phyloP scores from a whole-genome alignment of 2,797 vertebrate genomes.

The Antennarius maculatus region DNA sequence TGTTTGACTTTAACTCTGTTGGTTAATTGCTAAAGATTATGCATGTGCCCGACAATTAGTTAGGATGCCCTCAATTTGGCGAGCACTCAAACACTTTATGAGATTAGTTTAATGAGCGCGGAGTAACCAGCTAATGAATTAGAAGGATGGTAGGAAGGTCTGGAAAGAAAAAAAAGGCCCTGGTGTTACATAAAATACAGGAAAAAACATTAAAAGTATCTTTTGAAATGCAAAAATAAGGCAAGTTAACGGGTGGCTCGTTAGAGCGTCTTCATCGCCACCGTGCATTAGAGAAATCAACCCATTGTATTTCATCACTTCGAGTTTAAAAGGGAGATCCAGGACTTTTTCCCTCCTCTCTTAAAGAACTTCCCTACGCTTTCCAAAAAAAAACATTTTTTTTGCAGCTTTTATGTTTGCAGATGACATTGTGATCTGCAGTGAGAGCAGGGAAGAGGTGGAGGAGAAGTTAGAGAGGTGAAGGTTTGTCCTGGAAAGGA shows the following conservation, averaged over 20 bases:
- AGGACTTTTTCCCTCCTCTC: too few species aligned
- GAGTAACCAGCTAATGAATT: conserved; percentile 34
- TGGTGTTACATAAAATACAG: background rate
- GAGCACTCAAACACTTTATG: conserved; percentile 19
- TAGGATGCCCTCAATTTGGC: background rate
- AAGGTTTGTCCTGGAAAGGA: too few species aligned
- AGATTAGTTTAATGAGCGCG: conserved; percentile 23
- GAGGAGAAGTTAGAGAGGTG: too few species aligned
- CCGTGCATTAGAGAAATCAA: too few species aligned
- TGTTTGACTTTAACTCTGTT: conserved; percentile 2
- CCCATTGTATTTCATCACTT: too few species aligned
- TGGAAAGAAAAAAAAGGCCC: background rate
- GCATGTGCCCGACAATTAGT: background rate
- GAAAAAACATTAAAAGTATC: background rate
- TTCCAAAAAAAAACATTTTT: too few species aligned
- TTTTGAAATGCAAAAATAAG: background rate
- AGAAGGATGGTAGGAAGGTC: conserved; percentile 3
- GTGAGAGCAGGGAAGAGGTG: too few species aligned
- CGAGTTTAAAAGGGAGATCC: too few species aligned
- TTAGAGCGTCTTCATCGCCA: conserved; percentile 28
- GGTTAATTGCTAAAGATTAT: conserved; percentile 11
- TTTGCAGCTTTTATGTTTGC: too few species aligned
- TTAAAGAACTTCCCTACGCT: too few species aligned
- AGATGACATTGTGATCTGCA: too few species aligned
- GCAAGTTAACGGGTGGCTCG: conserved; percentile 11